Conservation (phyloP, 2,797 vertebrate genomes). For the Furcifer pardalis region DNA sequence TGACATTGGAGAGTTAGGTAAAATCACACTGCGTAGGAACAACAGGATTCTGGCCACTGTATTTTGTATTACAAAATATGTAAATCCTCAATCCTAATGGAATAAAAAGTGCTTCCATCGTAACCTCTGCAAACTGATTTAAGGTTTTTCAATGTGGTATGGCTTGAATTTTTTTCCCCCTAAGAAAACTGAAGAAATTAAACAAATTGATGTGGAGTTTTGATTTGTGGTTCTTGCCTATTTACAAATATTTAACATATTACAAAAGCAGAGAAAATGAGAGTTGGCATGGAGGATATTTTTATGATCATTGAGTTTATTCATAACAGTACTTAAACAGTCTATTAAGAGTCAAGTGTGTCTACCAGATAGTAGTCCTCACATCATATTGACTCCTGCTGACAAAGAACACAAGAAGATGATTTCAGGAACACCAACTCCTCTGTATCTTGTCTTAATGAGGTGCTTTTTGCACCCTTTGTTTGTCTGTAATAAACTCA, state of each 20-base stretch:
- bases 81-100: slow-evolving; percentile 71
- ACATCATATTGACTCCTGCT: slow-evolving; percentile 34
- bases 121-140: slow-evolving; percentile 69
- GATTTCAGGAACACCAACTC: slow-evolving; percentile 25
- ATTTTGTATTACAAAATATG: slow-evolving; percentile 56
- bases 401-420: slow-evolving; percentile 26
- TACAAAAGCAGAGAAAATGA: slow-evolving; percentile 61
- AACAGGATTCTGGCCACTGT: no score
- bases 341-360: slow-evolving; percentile 43
- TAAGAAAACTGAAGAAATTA: slow-evolving; percentile 64
- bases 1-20: no score
- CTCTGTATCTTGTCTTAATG: slow-evolving; percentile 49
- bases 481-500: slow-evolving; percentile 47
- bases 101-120: slow-evolving; percentile 73
- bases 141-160: slow-evolving; percentile 67
- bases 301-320: slow-evolving; percentile 30
- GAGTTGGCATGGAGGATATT: slow-evolving; percentile 45
- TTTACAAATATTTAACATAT: slow-evolving; percentile 58
- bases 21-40: no score
- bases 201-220: slow-evolving; percentile 67
- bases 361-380: slow-evolving; percentile 33
- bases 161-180: slow-evolving; percentile 59
- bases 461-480: slow-evolving; percentile 43
- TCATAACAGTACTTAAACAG: slow-evolving; percentile 33
- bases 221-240: slow-evolving; percentile 65